Evolutionary conservation across 2,797 vertebrate genomes (phyloP), one percentile per base, ranked within the genome.

Genomic region (Merluccius polli): DNA sequence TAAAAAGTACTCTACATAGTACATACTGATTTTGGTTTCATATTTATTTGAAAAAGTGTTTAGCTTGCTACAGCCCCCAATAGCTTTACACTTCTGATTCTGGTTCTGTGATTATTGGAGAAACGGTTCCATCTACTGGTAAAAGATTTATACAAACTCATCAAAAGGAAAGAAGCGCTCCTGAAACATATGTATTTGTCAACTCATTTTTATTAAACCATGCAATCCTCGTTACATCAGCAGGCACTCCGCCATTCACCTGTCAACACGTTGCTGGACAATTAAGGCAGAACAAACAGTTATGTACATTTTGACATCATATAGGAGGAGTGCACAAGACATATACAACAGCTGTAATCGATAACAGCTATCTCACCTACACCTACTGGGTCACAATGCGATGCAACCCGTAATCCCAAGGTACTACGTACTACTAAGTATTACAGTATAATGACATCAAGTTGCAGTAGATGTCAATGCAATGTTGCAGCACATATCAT

Each of bases 191-290:
- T 9, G 0, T 74, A 74, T 85, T 84, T 78, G 72, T 83, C 78
- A 83, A 83, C 84, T 81, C 77, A 81, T 93, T 93, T 91, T 93
- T 91, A 91, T 92, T 93, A 85, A 92, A 91, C 91, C 90, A 93
- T 90, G 91, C 92, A 89, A 89, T 89, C 88, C 86, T 87, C 81
- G 79, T 90, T 87, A 87, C 81, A 86, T 85, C 84, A 88, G 86
- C 89, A 91, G 87, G 86, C 88, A 85, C 68, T 84, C 87, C 92
- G 87, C 89, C 90, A 83, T 81, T 87, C 88, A 88, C 83, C 83
- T 74, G 83, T 85, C 85, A 88, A 86, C 85, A 85, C 79, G 77
- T 79, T 88, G 84, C 89, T 90, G 89, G 90, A 89, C 84, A n/a
- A 89, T 92, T 90, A 92, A 91, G 89, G 91, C 88, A 90, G 68